Base-by-base conservation (phyloP, 2,888 invertebrate species). In the Trissolcus brochymenae region DNA sequence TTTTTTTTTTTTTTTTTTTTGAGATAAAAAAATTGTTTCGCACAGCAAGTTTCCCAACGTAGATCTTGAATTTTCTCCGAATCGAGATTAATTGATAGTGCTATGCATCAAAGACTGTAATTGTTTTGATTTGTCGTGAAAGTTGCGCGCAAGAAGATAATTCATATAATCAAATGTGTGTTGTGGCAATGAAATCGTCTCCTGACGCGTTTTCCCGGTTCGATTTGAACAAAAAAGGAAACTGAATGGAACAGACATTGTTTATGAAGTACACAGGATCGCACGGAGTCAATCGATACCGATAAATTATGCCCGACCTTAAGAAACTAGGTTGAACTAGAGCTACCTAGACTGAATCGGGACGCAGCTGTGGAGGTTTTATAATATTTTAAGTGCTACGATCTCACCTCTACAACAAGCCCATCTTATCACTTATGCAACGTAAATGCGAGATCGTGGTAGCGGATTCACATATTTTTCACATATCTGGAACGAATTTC, bases 271-370 rank as follows among this genome's bases (percentile, higher is more conserved):
- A 50, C 59, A 59, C 29, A 19, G 29, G 62, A 40, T 35, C 35
- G 71, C 67, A 57, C 54, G 17, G 43, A 64, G 67, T 56, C 67
- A 62, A 64, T 68, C 67, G 76, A 67, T 11, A 62, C 51, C 72
- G 72, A 77, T 77, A 77, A 77, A 77, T 64, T 71, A 73, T 71
- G 62, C 72, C 21, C 71, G 72, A 72, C 72, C 67, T 71, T 64
- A 77, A 40, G 65, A 43, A 73, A 76, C 54, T 41, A 17, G 67
- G 61, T 29, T 62, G 59, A 72, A 64, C 64, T 60, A 57, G 72
- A 59, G 57, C 51, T 17, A 50, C 53, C 64, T 29, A 51, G 68
- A 72, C 65, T 68, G 68, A 73, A 73, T 77, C 68, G 53, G 77
- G 72, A 50, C 71, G 56, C 77, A 59, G 62, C 62, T 67, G 62